Base-by-base conservation (phyloP, 2,113 vertebrate species). In the Plecturocebus donacophilus region DNA sequence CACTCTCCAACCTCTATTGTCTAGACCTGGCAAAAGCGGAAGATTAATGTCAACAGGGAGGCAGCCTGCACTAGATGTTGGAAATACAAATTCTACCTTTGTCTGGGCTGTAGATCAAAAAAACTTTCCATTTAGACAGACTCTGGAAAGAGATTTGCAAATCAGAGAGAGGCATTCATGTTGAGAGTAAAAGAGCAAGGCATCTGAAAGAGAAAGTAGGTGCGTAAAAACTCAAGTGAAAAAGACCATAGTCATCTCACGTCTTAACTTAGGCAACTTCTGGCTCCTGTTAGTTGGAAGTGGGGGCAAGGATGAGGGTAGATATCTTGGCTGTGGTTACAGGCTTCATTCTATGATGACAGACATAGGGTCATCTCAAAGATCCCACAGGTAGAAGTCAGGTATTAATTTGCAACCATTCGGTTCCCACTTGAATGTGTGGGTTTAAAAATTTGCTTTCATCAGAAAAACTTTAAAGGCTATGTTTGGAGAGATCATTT, bases 61-160 rank as follows among this genome's bases (percentile, higher is more conserved):
- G 71, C 64, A 20, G 86, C 35, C 83, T 19, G 1, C 2, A 6
- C 75, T 94, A 77, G 11, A 17, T 89, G 92, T 86, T 94, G 95
- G 94, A 89, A 97, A 97, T 96, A 97, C 82, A 97, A 98, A 97
- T 73, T 13, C 38, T 95, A 45, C 87, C 90, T 98, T 97, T 97
- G 95, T 96, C 35, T 73, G 94, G 96, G 96, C 73, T 85, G 21
- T 38, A 93, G 95, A 90, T 94, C 96, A 98, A 98, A 94, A 75
- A 40, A 79, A 42, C 49, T 70, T 97, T 95, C 87, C 14, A 1
- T 97, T 97, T 90, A 96, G 94, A 95, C 75, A 96, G 80, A 38
- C 27, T n/a, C 86, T 97, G 92, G 85, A 80, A 97, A 82, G 96
- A 96, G 87, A 88, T 97, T 98, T 97, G 94, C 96, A 97, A 94